Base-by-base conservation (phyloP, 2,113 vertebrate species). In the Chionodraco myersi region DNA sequence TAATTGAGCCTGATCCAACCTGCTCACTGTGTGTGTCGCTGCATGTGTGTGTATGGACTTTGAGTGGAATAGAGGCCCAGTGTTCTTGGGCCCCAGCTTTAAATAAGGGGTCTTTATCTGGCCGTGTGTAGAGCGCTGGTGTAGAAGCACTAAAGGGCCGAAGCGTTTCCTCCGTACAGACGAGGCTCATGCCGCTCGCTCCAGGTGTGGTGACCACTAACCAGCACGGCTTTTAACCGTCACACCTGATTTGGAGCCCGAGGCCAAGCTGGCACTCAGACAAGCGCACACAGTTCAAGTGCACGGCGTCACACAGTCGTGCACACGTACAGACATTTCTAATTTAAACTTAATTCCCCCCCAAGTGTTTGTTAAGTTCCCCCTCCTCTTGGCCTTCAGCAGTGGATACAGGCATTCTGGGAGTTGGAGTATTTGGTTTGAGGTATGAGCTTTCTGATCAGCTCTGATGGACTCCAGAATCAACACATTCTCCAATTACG, bases 101-200 rank as follows among this genome's bases (percentile, higher is more conserved):
- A 79, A 88, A 92, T 89, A 93, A 91, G 90, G 86, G 80, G 65
- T 79, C 92, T 92, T 93, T 92, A 93, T 94, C 86, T 84, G 72
- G 15, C 82, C 10, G 26, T 84, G 86, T 69, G 89, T 26, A 21
- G 66, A 63, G 91, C 2, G 60, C 73, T 59, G 74, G 65, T 77
- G 85, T 83, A 79, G 84, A 91, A 87, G 87, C 88, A 75, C 82
- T 80, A 85, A 87, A 87, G 82, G 80, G 90, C 79, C 80, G 52
- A 51, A 79, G 75, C 56, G 60, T 88, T 89, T 91, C 89, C 85
- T 82, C 72, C 7, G 48, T 13, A 57, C 77, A 84, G 88, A 85
- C 78, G 64, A 15, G 64, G 79, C 86, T 83, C 86, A 75, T 5
- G 77, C 79, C 62, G 13, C 83, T 79, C 21, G 52, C 86, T 80